These are phyloP conservation scores for Anas platyrhynchos DNA, from an alignment of 2,113 vertebrate genomes.

Conservation along the genomic window DNA sequence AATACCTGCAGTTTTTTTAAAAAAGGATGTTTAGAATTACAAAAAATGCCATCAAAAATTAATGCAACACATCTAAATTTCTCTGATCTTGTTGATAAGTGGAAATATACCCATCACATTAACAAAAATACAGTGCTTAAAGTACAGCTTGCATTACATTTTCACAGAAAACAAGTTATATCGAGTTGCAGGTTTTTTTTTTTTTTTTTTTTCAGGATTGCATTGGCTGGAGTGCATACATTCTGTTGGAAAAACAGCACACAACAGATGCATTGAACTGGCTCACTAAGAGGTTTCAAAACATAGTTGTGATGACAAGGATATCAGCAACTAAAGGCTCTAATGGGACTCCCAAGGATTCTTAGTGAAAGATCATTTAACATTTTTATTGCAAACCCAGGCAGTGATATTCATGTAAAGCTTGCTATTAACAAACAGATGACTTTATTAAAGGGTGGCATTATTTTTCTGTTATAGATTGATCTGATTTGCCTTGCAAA, in stretches of 20 bases:
- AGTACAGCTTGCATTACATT: neutral
- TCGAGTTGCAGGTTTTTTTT: neutral
- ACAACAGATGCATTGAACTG: neutral
- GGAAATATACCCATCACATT: neutral
- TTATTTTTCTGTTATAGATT: neutral
- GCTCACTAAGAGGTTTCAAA: neutral
- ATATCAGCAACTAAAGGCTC: neutral
- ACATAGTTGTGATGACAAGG: neutral
- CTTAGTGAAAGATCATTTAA: neutral
- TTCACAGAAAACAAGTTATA: neutral
- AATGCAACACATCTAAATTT: neutral
- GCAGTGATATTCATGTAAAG: neutral
- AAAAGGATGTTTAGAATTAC: neutral
- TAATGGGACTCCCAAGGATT: neutral
- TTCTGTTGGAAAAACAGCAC: neutral
- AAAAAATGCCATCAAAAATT: neutral
- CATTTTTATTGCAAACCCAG: neutral
- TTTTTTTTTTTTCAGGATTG: neutral
- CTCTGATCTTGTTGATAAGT: neutral
- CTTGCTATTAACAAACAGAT: neutral
- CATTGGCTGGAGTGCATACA: neutral
- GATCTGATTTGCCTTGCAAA: neutral
- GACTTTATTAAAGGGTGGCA: neutral
- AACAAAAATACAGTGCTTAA: neutral
- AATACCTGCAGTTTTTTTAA: neutral